Evolutionary conservation across 2,888 invertebrate species (phyloP).

Genomic region (Cephus sareptanus): DNA sequence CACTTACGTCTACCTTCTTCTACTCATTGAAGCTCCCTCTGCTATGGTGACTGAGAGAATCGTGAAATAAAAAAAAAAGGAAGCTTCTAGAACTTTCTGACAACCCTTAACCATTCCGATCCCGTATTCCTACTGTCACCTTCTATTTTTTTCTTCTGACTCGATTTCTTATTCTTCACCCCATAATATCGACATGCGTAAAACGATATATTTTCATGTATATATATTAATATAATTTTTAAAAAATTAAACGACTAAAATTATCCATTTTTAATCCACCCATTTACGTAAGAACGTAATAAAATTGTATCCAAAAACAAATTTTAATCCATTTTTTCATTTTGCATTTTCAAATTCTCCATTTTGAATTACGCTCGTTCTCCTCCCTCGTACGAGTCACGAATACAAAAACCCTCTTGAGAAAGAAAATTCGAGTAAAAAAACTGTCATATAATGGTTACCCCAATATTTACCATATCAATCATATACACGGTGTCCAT

Average conservation of each 20-base stretch:
- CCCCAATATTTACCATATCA: slow-evolving; percentile 23
- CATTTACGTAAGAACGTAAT: too few species aligned
- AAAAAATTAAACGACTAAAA: too few species aligned
- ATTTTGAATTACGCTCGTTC: neutral
- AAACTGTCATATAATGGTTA: neutral
- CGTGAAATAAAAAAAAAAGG: neutral
- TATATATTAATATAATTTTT: too few species aligned
- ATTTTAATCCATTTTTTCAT: neutral
- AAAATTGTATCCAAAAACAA: neutral
- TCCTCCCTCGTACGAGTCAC: neutral
- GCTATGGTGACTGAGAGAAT: neutral
- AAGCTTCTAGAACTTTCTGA: neutral
- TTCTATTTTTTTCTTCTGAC: neutral
- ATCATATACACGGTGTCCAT: slow-evolving; percentile 10
- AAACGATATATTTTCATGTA: neutral
- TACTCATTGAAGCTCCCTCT: neutral
- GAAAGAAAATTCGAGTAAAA: neutral
- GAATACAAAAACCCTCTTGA: too few species aligned
- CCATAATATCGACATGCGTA: neutral
- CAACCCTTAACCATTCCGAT: neutral
- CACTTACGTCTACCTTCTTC: neutral
- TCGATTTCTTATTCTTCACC: neutral
- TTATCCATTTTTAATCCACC: too few species aligned
- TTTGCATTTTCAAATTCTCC: neutral
- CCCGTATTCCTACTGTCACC: neutral